A percentile compares a stretch with the other conserved stretches of the same genome.
These are phyloP conservation scores for Tenthredo distinguenda DNA, from an alignment of 2,888 invertebrate species.

Conservation along the genomic window DNA sequence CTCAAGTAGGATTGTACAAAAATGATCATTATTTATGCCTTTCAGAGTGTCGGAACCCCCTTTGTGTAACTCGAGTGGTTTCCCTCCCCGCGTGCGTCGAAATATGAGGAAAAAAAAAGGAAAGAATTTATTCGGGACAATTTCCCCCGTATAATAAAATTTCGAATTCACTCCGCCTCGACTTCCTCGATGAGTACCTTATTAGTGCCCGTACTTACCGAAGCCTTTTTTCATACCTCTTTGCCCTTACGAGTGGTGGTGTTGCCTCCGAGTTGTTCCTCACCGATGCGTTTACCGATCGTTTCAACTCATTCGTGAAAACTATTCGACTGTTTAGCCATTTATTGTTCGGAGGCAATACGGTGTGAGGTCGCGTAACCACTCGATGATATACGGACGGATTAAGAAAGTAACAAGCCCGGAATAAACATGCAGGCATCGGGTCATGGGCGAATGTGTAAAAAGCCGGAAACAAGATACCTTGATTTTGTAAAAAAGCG, in stretches of 20 bases:
- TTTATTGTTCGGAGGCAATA: conserved; percentile 31
- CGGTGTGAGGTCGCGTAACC: neutral
- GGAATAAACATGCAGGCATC: neutral
- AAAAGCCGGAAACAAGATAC: neutral
- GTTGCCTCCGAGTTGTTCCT: conserved; percentile 27
- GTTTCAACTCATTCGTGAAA: conserved; percentile 41
- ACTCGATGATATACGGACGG: conserved; percentile 42
- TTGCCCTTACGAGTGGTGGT: conserved; percentile 1
- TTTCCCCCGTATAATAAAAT: conserved; percentile 20
- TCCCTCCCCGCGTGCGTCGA: neutral
- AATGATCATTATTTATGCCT: conserved; percentile 49
- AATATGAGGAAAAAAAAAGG: neutral
- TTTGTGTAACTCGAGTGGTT: conserved; percentile 34
- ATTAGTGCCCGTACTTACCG: conserved; percentile 31
- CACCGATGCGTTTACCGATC: neutral
- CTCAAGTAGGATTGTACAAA: conserved; percentile 44
- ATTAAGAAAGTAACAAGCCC: conserved; percentile 21
- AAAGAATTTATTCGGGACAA: conserved; percentile 37
- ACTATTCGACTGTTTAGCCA: conserved; percentile 35
- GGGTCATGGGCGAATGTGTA: neutral
- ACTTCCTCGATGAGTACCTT: conserved; percentile 35
- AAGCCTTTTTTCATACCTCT: conserved; percentile 4
- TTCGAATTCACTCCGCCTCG: conserved; percentile 17
- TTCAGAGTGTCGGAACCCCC: conserved; percentile 35
- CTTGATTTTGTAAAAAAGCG: neutral